A percentile compares a stretch with the other conserved stretches of the same genome.
Evolutionary conservation across 2,113 vertebrate species (phyloP).

Genomic region (Myotis brandtii): DNA sequence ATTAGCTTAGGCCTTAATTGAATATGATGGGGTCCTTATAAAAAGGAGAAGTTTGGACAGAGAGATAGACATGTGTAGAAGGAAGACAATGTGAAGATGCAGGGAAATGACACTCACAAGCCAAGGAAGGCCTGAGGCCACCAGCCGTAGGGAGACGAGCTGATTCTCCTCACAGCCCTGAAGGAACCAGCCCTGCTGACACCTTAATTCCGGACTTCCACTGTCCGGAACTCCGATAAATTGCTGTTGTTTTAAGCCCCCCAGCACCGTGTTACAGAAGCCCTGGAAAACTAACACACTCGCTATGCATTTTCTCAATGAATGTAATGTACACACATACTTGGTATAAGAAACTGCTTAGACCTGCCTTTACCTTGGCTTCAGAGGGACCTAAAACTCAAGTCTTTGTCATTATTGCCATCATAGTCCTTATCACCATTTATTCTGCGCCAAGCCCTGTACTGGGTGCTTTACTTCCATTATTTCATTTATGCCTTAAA

Average conservation of each 20-base stretch:
- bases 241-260: background rate
- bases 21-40: background rate
- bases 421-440: background rate
- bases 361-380: background rate
- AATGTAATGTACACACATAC: background rate
- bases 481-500: background rate
- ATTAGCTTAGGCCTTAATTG: background rate
- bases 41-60: background rate
- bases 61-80: background rate
- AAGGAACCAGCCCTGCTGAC: background rate
- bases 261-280: background rate
- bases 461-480: background rate
- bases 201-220: background rate
- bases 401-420: background rate
- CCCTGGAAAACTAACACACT: background rate
- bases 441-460: background rate
- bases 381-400: background rate
- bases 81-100: background rate
- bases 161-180: background rate
- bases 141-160: background rate
- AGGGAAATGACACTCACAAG: background rate
- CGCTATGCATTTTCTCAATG: background rate
- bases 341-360: background rate
- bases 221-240: background rate
- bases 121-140: background rate